Evolutionary conservation across 2,113 vertebrate species (phyloP).

Genomic region (Willisornis vidua): DNA sequence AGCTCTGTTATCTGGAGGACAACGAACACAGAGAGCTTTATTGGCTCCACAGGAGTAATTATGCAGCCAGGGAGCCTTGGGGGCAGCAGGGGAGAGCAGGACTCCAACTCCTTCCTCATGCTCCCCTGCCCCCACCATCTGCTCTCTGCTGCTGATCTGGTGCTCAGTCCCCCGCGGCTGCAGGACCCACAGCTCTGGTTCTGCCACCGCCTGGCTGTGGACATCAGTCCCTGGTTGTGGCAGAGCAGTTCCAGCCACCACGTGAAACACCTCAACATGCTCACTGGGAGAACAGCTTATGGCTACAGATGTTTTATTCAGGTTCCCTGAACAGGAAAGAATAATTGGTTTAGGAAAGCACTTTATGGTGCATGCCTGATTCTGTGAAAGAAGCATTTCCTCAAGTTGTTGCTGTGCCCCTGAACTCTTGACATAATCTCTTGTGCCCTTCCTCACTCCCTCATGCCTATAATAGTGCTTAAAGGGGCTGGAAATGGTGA

Average conservation of each 20-base stretch:
- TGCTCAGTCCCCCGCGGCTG: background rate
- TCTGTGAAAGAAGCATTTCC: background rate
- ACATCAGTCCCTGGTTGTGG: background rate
- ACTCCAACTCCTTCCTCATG: background rate
- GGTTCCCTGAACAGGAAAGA: background rate
- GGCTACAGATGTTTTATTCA: background rate
- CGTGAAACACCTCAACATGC: background rate
- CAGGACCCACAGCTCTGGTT: background rate
- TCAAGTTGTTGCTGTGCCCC: background rate
- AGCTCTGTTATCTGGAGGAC: conserved; percentile 3
- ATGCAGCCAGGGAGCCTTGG: conserved; percentile 25
- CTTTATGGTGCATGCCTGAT: background rate
- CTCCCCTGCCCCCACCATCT: conserved; percentile 53
- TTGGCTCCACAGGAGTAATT: conserved; percentile 18
- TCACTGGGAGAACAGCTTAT: background rate
- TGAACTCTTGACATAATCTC: background rate
- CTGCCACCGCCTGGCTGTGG: background rate
- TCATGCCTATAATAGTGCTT: background rate
- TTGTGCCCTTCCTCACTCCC: background rate
- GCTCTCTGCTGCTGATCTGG: background rate
- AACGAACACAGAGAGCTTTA: conserved; percentile 6
- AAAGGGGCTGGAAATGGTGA: background rate
- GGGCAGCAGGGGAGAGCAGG: conserved; percentile 37
- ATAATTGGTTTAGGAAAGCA: background rate
- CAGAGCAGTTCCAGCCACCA: background rate